Conservation (phyloP, 2,113 vertebrate species). For the Cygnus buccinator region DNA sequence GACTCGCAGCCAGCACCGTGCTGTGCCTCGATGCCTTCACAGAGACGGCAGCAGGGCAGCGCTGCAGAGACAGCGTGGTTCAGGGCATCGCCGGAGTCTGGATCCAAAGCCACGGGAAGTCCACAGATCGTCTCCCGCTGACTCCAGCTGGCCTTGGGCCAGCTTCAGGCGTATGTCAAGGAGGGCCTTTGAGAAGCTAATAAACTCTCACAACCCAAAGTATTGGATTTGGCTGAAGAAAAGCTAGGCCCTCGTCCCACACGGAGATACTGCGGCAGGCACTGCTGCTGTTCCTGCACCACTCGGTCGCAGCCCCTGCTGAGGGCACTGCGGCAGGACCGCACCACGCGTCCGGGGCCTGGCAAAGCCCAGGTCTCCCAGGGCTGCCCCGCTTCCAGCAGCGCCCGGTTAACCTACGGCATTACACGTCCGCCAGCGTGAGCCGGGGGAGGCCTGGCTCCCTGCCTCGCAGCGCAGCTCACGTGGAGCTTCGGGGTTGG, state of each 20-base stretch:
- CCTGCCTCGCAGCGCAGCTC: fast-evolving
- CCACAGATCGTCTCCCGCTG: neutral
- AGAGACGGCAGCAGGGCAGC: neutral
- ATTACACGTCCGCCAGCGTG: neutral
- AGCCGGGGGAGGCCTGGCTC: no score
- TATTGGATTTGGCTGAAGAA: neutral
- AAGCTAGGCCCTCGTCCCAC: neutral
- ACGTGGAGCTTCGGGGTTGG: fast-evolving
- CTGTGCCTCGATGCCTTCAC: neutral
- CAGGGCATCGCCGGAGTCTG: neutral
- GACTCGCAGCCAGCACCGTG: neutral
- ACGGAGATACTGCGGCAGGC: fast-evolving
- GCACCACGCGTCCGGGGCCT: neutral
- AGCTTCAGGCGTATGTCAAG: neutral
- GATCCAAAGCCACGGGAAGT: neutral
- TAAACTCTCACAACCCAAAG: neutral
- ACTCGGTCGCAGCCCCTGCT: neutral
- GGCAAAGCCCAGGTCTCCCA: neutral
- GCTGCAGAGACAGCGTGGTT: neutral
- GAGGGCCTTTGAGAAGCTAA: neutral
- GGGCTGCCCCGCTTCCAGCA: neutral
- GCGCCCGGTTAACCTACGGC: neutral
- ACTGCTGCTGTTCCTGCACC: neutral
- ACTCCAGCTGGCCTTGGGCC: neutral
- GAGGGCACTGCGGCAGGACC: neutral